A percentile compares a stretch with the other conserved stretches of the same genome.
Evolutionary conservation across 1,140 invertebrate species (phyloP).

Genomic region (Bombus balteatus): DNA sequence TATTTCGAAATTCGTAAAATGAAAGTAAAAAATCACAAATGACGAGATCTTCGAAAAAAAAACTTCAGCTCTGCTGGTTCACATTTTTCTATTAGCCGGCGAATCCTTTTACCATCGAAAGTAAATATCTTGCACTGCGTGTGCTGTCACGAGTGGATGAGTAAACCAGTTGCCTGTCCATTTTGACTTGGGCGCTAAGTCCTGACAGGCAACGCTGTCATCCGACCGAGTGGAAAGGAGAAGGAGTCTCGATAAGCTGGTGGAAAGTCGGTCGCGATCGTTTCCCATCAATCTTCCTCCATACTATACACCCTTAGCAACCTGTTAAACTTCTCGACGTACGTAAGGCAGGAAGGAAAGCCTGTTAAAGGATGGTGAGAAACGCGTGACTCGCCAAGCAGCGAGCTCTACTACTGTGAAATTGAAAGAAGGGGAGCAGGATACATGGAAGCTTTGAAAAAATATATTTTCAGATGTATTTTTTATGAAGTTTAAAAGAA

Average conservation of each 20-base stretch:
- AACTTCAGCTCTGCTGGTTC: too few relatives aligned
- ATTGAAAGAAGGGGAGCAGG: neutral
- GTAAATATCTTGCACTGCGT: neutral
- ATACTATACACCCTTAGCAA: constrained; percentile 30
- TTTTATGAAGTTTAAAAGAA: neutral
- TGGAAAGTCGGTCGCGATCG: constrained; percentile 47
- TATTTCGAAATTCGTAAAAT: neutral
- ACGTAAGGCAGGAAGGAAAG: neutral
- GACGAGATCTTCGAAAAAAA: neutral
- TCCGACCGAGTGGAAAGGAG: neutral
- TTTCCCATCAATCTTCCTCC: constrained; percentile 68
- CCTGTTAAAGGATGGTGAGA: neutral
- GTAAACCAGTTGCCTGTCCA: constrained; percentile 28
- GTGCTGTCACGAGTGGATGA: constrained; percentile 24
- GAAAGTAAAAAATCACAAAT: neutral
- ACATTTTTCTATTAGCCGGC: too few relatives aligned
- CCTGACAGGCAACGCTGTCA: neutral
- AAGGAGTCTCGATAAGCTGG: constrained; percentile 23
- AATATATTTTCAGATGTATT: too few relatives aligned
- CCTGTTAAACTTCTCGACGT: constrained; percentile 60
- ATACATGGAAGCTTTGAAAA: neutral
- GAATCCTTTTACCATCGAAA: constrained; percentile 16
- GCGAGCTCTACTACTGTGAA: neutral
- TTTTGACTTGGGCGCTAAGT: constrained; percentile 28
- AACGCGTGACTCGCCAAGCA: neutral